Conservation (phyloP, 2,888 invertebrate genomes). For the Atethmia centrago region DNA sequence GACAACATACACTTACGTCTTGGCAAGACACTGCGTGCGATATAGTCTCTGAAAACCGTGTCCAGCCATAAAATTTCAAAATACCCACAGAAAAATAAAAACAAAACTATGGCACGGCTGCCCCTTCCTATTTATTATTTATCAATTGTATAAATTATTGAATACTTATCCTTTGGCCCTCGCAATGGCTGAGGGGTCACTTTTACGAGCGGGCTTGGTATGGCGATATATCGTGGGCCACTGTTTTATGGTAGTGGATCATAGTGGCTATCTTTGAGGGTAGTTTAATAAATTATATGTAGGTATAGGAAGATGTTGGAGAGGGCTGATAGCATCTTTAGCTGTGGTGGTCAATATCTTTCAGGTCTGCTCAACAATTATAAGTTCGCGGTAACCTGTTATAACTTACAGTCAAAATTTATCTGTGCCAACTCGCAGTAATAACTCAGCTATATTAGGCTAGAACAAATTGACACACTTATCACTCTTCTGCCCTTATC, state of each 20-base stretch:
- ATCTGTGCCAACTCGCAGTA: not conserved
- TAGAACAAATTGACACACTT: too few species aligned
- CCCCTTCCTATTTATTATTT: slow-evolving; percentile 84
- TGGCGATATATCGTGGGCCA: slow-evolving; percentile 72
- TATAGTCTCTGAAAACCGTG: slow-evolving; percentile 3
- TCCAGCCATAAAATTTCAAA: slow-evolving; percentile 49
- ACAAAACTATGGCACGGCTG: slow-evolving; percentile 72
- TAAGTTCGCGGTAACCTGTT: too few species aligned
- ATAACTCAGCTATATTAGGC: too few species aligned
- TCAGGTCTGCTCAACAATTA: not conserved
- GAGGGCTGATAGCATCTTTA: not conserved
- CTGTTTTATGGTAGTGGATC: slow-evolving; percentile 53
- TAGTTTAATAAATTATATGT: slow-evolving; percentile 47
- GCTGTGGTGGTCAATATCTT: not conserved
- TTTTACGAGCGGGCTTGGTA: slow-evolving; percentile 79
- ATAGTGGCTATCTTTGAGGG: slow-evolving; percentile 38
- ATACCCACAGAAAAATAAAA: slow-evolving; percentile 71
- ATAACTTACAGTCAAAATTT: not conserved
- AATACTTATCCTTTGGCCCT: slow-evolving; percentile 78
- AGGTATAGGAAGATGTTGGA: not conserved
- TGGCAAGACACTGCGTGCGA: too few species aligned
- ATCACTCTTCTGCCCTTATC: too few species aligned
- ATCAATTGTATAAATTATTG: slow-evolving; percentile 90
- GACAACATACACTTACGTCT: too few species aligned
- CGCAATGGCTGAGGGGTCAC: slow-evolving; percentile 74